Conservation (phyloP, 2,113 vertebrate genomes). For the Rutilus rutilus region DNA sequence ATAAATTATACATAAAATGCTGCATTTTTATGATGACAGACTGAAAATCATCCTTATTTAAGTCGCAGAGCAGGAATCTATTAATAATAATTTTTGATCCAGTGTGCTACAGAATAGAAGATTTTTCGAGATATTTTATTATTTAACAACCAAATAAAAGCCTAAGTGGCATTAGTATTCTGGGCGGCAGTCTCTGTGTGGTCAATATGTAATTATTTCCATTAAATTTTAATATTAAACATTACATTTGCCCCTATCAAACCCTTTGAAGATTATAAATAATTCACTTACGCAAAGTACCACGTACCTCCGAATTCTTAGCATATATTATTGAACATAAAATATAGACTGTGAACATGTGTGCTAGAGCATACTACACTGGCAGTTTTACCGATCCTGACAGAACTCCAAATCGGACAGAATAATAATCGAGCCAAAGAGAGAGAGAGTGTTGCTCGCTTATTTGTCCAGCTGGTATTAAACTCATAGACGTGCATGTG, state of each 20-base stretch:
- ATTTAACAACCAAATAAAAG: background rate
- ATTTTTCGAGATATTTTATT: background rate
- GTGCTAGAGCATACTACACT: background rate
- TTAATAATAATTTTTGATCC: background rate
- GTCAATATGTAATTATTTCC: background rate
- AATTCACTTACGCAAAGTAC: background rate
- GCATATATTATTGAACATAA: constrained; percentile 9
- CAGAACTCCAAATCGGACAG: background rate
- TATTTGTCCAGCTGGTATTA: constrained; percentile 18
- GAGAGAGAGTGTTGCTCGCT: background rate
- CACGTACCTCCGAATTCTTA: background rate
- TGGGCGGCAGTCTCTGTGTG: background rate
- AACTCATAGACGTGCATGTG: constrained; percentile 20
- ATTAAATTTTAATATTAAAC: constrained; percentile 5
- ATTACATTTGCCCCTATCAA: constrained; percentile 8
- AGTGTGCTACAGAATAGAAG: background rate
- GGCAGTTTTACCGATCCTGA: background rate
- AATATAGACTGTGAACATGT: background rate
- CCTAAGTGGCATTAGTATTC: background rate
- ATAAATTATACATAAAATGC: background rate
- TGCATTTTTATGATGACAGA: background rate
- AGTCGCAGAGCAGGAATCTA: background rate
- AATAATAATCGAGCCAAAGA: background rate
- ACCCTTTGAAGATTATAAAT: background rate
- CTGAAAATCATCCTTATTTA: background rate